phyloP scores from a whole-genome alignment of 1,140 invertebrate species.

The Pygmarrhopalites habei region DNA sequence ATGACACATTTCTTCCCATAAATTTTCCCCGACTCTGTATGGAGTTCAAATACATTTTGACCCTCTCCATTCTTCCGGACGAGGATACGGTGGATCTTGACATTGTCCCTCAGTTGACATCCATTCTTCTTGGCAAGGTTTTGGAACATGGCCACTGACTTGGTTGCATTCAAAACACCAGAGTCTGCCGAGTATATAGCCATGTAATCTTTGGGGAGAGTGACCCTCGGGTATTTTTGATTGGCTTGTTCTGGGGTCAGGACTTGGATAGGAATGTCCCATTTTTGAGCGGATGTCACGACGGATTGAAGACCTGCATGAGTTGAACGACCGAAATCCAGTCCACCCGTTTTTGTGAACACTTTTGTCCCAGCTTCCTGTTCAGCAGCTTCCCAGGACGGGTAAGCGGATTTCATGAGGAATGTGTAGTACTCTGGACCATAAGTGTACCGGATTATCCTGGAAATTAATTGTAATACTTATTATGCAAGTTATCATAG shows the following conservation, averaged over 20 bases:
- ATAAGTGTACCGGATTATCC: slow-evolving; percentile 34
- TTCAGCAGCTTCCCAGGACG: slow-evolving; percentile 32
- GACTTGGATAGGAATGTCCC: slow-evolving; percentile 4
- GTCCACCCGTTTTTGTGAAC: slow-evolving; percentile 28
- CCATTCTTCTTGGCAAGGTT: slow-evolving; percentile 1
- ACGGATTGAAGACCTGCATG: slow-evolving; percentile 10
- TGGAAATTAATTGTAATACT: no score
- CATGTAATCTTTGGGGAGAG: background rate
- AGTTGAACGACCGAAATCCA: slow-evolving; percentile 19
- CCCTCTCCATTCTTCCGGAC: no score
- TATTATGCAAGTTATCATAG: no score
- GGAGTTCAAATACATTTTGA: no score
- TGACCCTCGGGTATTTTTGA: slow-evolving; percentile 12
- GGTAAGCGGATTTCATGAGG: slow-evolving; percentile 26
- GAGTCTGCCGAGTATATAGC: slow-evolving; percentile 12
- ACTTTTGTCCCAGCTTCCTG: slow-evolving; percentile 23
- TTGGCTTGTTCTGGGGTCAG: background rate
- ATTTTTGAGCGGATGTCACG: slow-evolving; percentile 15
- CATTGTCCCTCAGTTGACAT: slow-evolving; percentile 11
- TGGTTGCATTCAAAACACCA: slow-evolving; percentile 24
- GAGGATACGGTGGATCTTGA: background rate
- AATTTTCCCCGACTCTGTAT: no score
- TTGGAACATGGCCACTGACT: slow-evolving; percentile 21
- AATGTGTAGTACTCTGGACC: slow-evolving; percentile 26
- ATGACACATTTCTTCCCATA: no score